Conservation (phyloP, 2,888 invertebrate genomes). For the Oscheius myriophilus region DNA sequence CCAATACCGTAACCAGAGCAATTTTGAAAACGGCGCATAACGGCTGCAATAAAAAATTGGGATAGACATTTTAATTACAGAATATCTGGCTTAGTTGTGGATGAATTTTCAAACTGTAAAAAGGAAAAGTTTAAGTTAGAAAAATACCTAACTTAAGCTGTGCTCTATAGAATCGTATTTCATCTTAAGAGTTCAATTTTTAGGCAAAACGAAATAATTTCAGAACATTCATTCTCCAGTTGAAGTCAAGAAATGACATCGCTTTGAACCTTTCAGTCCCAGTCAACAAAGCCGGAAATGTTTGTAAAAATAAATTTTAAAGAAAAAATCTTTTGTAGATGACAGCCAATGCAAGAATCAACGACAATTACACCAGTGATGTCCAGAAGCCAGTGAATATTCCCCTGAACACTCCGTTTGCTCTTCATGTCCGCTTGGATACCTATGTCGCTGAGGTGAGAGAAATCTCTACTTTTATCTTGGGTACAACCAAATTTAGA, state of each 20-base stretch:
- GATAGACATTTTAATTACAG: too few relatives aligned
- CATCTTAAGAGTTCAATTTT: too few relatives aligned
- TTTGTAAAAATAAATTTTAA: not conserved
- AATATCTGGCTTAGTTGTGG: too few relatives aligned
- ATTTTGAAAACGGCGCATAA: too few relatives aligned
- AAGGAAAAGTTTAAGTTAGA: too few relatives aligned
- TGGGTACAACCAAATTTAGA: not conserved
- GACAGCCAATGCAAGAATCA: constrained; percentile 16
- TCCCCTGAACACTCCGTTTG: constrained; percentile 19
- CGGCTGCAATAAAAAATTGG: too few relatives aligned
- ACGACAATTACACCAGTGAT: constrained; percentile 29
- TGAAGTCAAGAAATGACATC: constrained; percentile 20
- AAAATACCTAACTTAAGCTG: too few relatives aligned
- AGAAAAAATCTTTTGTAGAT: constrained; percentile 15
- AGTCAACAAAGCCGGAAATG: constrained; percentile 18
- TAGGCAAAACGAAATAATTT: not conserved
- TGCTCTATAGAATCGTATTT: too few relatives aligned
- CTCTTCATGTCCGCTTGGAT: constrained; percentile 27
- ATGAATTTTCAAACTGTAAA: too few relatives aligned
- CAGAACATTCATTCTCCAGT: constrained; percentile 20
- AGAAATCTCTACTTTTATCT: not conserved
- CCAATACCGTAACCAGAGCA: too few relatives aligned
- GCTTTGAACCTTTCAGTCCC: constrained; percentile 29
- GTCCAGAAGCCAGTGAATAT: constrained; percentile 22
- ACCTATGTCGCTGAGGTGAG: constrained; percentile 26